Base-by-base conservation (phyloP, 2,888 invertebrate species). In the Entomobrya proxima region DNA sequence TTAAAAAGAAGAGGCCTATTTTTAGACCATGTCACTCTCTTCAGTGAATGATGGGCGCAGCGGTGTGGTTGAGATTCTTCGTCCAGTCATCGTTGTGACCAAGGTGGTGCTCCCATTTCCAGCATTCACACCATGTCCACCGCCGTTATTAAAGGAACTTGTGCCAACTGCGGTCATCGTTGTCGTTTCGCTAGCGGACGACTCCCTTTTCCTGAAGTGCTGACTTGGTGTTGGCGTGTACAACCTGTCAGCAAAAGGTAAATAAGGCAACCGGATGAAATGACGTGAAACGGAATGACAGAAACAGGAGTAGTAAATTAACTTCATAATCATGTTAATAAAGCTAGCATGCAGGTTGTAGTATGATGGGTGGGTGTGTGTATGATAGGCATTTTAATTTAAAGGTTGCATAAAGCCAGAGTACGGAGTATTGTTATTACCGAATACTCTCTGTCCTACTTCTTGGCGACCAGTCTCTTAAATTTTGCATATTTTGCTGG, bases 171-270 rank as follows among this genome's bases (percentile, higher is more conserved):
- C 84, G 9, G 86, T 88, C 84, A 83, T 96, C 74, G 96, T 96
- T 44, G 96, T 96, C 76, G 95, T 94, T 92, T 96, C 96, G 80
- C 96, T 95, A 18, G 95, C 94, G 87, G 95, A 95, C 1, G 96
- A 96, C 92, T 96, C 96, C 85, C 96, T 93, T 92, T 96, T 96
- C 90, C 94, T 93, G 91, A 94, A 94, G 47, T 55, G 44, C 35
- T 79, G 82, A 52, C 77, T 67, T 50, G 44, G 44, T 32, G 84
- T 78, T 40, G 83, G 78, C 1, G 85, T 85, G 61, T 85, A 85
- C 91, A 95, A 95, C 91, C 94, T 95, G 93, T 94, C 95, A 91
- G n/a, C n/a, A n/a, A n/a, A n/a, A n/a, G n/a, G n/a, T n/a, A n/a
- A n/a, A n/a, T n/a, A n/a, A n/a, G n/a, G n/a, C n/a, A n/a, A n/a